Evolutionary conservation across 2,888 invertebrate species (phyloP).

Genomic region (Hipparchia semele): DNA sequence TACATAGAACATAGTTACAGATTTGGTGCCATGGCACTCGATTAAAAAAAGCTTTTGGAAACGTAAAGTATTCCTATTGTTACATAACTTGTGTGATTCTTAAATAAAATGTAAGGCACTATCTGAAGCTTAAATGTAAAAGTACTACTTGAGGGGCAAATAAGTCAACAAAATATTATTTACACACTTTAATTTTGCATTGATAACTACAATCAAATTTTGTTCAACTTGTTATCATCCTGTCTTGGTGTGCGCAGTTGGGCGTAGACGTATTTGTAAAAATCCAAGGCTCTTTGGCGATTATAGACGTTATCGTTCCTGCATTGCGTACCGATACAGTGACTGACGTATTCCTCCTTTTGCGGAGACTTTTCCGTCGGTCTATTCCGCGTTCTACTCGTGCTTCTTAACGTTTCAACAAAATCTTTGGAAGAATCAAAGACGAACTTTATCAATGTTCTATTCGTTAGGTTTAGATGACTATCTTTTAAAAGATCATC

Average conservation of each 20-base stretch:
- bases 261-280: constrained; percentile 78
- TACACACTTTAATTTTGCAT: constrained; percentile 38
- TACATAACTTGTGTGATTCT: neutral
- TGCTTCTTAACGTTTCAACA: constrained; percentile 71
- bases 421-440: constrained; percentile 75
- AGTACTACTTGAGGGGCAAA: constrained; percentile 26
- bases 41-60: too few relatives aligned
- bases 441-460: constrained; percentile 71
- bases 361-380: constrained; percentile 51
- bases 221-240: constrained; percentile 52
- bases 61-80: neutral
- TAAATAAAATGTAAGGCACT: neutral
- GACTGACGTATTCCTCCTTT: constrained; percentile 60
- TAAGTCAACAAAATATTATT: constrained; percentile 40
- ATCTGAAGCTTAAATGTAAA: constrained; percentile 7
- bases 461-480: constrained; percentile 69
- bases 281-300: constrained; percentile 74
- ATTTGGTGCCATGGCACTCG: too few relatives aligned
- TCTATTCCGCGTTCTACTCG: constrained; percentile 55
- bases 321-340: constrained; percentile 65
- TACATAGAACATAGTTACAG: too few relatives aligned
- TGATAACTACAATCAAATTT: constrained; percentile 36
- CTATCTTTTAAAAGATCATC: constrained; percentile 67
- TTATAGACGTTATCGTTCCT: constrained; percentile 67
- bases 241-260: constrained; percentile 67